Evolutionary conservation across 2,888 invertebrate species (phyloP).

Genomic region (Amphipoea lucens): DNA sequence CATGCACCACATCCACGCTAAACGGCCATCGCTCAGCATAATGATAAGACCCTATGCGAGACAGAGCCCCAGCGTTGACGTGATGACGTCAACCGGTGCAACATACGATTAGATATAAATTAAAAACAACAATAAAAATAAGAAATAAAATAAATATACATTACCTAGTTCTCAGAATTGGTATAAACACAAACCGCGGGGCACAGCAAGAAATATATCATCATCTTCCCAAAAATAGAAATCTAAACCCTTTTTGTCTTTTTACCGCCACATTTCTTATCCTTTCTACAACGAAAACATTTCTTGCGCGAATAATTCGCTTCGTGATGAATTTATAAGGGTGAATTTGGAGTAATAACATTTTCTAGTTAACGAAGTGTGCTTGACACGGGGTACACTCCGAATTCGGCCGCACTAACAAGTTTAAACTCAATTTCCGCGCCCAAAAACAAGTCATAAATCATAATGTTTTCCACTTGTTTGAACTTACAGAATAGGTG

Average conservation of each 20-base stretch:
- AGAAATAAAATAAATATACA: too few relatives aligned
- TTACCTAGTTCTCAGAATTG: background rate
- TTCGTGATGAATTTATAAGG: slow-evolving; percentile 57
- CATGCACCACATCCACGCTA: too few relatives aligned
- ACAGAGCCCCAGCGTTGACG: too few relatives aligned
- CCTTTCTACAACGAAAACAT: slow-evolving; percentile 27
- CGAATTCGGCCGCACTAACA: slow-evolving; percentile 55
- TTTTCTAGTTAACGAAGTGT: slow-evolving; percentile 65
- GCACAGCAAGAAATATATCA: background rate
- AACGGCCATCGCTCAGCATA: too few relatives aligned
- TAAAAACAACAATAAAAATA: too few relatives aligned
- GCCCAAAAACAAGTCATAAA: slow-evolving; percentile 62
- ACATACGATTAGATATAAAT: too few relatives aligned
- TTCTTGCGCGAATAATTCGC: slow-evolving; percentile 47
- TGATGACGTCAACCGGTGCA: too few relatives aligned
- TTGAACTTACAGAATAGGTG: slow-evolving; percentile 43
- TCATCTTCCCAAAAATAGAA: background rate
- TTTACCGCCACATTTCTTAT: slow-evolving; percentile 4
- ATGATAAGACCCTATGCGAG: too few relatives aligned
- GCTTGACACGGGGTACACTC: slow-evolving; percentile 58
- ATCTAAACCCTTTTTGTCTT: background rate
- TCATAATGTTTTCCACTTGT: slow-evolving; percentile 56
- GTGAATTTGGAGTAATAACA: slow-evolving; percentile 63
- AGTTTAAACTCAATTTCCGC: slow-evolving; percentile 65
- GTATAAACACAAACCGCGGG: background rate